Base-by-base conservation (phyloP, 2,888 invertebrate species). In the Perdita meconis region DNA sequence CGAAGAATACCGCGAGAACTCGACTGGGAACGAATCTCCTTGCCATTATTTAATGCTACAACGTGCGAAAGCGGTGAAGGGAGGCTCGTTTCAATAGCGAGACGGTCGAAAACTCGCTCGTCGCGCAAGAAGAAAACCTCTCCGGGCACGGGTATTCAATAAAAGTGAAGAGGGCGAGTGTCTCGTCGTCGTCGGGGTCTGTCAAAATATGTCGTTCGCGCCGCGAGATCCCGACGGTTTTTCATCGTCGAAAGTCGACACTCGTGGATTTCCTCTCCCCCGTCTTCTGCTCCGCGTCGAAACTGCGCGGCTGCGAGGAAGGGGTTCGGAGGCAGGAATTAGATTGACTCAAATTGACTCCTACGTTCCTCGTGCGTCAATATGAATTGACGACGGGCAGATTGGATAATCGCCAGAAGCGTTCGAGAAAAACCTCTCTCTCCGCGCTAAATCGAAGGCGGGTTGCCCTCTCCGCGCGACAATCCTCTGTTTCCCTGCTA, bases 381-480 rank as follows among this genome's bases (percentile, higher is more conserved):
- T 84, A 86, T 86, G 86, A 88, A 88, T 89, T 89, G 88, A 88
- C 88, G 86, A 88, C 84, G 83, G 86, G 82, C 83, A 86, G 88
- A 90, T 89, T 90, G 90, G 87, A 89, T 90, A 90, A 90, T 90
- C 87, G 87, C 81, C 84, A 83, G 79, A 80, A 86, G 77, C 80
- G 79, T 78, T 56, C 36, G 30, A 44, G 67, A 40, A 68, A 78
- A 64, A 72, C 22, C 50, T 34, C 42, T 34, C 42, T 30, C n/a
- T n/a, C n/a, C 42, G 50, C 19, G 19, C 47, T 10, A 19, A 47
- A 47, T 19, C 34, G 12, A 55, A 53, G 19, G 26, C 60, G 26
- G 47, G 10, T 42, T 50, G 55, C 19, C 30, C 34, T 13, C 19
- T 26, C 13, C 19, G 24, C n/a, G 22, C 36, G 12, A 10, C 16